These are phyloP conservation scores for Toxotes jaculatrix DNA, from an alignment of 2,113 vertebrate genomes.

Conservation along the genomic window DNA sequence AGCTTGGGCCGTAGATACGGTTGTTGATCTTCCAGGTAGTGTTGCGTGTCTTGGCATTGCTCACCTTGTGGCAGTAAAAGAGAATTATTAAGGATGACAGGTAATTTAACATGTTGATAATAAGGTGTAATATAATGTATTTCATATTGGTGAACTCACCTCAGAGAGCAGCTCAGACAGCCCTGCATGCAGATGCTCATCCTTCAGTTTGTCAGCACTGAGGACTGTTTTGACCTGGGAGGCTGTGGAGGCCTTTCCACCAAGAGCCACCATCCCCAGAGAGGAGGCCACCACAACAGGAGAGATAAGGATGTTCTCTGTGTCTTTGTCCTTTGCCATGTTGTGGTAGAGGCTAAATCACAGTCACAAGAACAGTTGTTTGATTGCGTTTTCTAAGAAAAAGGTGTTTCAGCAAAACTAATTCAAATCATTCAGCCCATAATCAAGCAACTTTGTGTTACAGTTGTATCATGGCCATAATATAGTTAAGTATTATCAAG, in stretches of 20 bases:
- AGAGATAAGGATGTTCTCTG: slow-evolving; percentile 95
- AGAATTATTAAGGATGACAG: not conserved
- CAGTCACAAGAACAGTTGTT: not conserved
- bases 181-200: slow-evolving; percentile 91
- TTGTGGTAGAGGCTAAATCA: slow-evolving; percentile 89
- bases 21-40: slow-evolving; percentile 97
- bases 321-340: slow-evolving; percentile 91
- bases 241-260: slow-evolving; percentile 89
- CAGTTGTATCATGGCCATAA: not conserved
- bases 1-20: slow-evolving; percentile 94
- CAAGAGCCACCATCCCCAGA: slow-evolving; percentile 92
- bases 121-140: not conserved
- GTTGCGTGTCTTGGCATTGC: slow-evolving; percentile 90
- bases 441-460: not conserved
- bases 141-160: slow-evolving; percentile 59
- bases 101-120: not conserved
- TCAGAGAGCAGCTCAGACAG: slow-evolving; percentile 92
- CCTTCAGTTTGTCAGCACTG: slow-evolving; percentile 89
- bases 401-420: not conserved
- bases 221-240: slow-evolving; percentile 94
- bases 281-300: slow-evolving; percentile 95
- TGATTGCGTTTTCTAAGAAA: not conserved
- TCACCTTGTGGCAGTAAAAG: slow-evolving; percentile 66
- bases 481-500: not conserved
- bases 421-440: not conserved